phyloP scores from a whole-genome alignment of 2,888 invertebrate species.

The Lingula anatina region DNA sequence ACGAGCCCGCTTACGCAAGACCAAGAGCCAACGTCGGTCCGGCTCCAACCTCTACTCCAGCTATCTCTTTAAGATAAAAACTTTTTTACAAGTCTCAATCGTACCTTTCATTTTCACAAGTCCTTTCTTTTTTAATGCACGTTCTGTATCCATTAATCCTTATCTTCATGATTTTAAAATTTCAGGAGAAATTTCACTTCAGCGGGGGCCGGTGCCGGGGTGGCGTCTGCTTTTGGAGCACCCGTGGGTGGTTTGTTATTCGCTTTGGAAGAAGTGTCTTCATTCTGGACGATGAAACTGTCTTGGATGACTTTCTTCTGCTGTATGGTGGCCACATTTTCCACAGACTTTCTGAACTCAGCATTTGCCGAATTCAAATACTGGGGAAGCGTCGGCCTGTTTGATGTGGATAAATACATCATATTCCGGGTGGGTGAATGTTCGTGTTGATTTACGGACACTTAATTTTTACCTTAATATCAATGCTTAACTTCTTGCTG shows the following conservation, averaged over 20 bases:
- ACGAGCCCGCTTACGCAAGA: too few species aligned
- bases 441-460: conserved; percentile 4
- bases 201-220: conserved; percentile 42
- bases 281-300: conserved; percentile 39
- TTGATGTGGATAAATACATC: conserved; percentile 15
- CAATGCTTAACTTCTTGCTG: too few species aligned
- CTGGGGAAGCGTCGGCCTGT: conserved; percentile 18
- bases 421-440: conserved; percentile 16
- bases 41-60: too few species aligned
- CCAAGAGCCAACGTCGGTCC: too few species aligned
- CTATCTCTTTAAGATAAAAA: too few species aligned
- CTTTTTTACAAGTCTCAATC: too few species aligned
- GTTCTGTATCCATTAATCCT: neutral
- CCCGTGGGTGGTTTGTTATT: conserved; percentile 46
- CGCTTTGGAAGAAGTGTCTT: conserved; percentile 47
- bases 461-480: too few species aligned
- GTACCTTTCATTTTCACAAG: too few species aligned
- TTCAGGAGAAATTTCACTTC: conserved; percentile 23
- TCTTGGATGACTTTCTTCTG: conserved; percentile 48
- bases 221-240: conserved; percentile 44
- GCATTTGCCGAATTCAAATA: conserved; percentile 20
- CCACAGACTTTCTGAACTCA: conserved; percentile 19
- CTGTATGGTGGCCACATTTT: conserved; percentile 27
- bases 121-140: too few species aligned
- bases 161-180: neutral